Evolutionary conservation across 2,113 vertebrate genomes (phyloP).

Genomic region (Paralichthys olivaceus): DNA sequence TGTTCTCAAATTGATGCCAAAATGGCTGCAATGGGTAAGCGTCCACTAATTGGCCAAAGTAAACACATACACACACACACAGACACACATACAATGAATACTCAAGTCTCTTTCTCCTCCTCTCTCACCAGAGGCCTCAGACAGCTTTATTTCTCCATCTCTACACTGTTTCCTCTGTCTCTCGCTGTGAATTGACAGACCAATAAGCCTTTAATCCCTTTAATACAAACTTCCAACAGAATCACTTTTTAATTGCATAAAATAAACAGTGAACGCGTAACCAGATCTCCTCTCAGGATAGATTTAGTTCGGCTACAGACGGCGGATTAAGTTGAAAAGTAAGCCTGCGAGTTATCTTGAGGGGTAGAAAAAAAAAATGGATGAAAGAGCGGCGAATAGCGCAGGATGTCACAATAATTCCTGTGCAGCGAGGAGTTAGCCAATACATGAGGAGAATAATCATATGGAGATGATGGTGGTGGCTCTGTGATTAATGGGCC

Average conservation of each 20-base stretch:
- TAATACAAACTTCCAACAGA: slow-evolving; percentile 69
- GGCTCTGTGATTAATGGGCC: slow-evolving; percentile 78
- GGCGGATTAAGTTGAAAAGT: slow-evolving; percentile 68
- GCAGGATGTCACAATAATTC: slow-evolving; percentile 65
- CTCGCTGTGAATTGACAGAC: slow-evolving; percentile 48
- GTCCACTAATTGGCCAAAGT: slow-evolving; percentile 62
- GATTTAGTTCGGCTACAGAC: slow-evolving; percentile 61
- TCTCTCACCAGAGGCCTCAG: slow-evolving; percentile 4
- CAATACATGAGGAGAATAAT: slow-evolving; percentile 72
- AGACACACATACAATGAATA: slow-evolving; percentile 43
- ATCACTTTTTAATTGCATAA: slow-evolving; percentile 72
- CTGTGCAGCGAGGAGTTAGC: slow-evolving; percentile 56
- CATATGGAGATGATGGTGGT: slow-evolving; percentile 78
- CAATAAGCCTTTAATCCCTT: slow-evolving; percentile 73
- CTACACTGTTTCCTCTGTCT: slow-evolving; percentile 35
- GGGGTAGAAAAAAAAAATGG: background rate
- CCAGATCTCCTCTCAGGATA: slow-evolving; percentile 63
- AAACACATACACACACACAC: slow-evolving; percentile 40
- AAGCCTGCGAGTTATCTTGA: slow-evolving; percentile 61
- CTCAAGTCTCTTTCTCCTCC: slow-evolving; percentile 11
- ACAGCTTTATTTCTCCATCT: slow-evolving; percentile 32
- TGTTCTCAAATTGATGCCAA: slow-evolving; percentile 69
- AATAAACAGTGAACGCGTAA: slow-evolving; percentile 60
- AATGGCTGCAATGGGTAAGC: slow-evolving; percentile 49
- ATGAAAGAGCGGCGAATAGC: slow-evolving; percentile 32